Base-by-base conservation (phyloP, 92 coral and sea anemone species). In the Zoanthus solanderi region DNA sequence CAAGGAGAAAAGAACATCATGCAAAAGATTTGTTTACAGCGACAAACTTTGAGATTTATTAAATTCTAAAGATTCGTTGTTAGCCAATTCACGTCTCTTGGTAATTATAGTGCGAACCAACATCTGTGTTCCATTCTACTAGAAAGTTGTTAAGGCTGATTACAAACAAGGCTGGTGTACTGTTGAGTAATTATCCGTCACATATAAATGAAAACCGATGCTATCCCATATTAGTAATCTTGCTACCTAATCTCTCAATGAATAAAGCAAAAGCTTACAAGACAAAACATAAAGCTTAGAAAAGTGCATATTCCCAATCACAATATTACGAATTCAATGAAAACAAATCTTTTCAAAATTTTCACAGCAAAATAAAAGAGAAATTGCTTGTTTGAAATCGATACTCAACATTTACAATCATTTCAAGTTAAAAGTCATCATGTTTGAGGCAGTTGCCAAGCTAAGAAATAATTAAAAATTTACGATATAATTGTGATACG, bases 21-120 rank as follows among this genome's bases (percentile, higher is more conserved):
- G 42, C 13, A 42, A 32, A 37, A 29, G 44, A 66, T 3, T 29
- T 52, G 37, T 34, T 79, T 48, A 18, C 4, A 34, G 58, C n/a
- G 14, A 13, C 42, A 65, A 2, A 48, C 44, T 47, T 78, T 28
- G 63, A 66, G 60, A 28, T 47, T 37, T 66, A 53, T 81, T 42
- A 81, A 66, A 7, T 18, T 67, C 15, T 23, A 17, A 9, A 9
- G 46, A n/a, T 32, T 29, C 42, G 61, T 76, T 28, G 10, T 6
- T 23, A 11, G 42, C 5, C 42, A 37, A 66, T 46, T 66, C 28
- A 32, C 75, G 50, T 80, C 28, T 53, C 44, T 37, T 9, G 18
- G 34, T 32, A 81, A 46, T 66, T 81, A 48, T 23, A 57, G 58
- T 81, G 85, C 75, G 85, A 81, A 81, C 30, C 75, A 28, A 30